phyloP scores from a whole-genome alignment of 2,888 invertebrate species.

The Phasia obesa region DNA sequence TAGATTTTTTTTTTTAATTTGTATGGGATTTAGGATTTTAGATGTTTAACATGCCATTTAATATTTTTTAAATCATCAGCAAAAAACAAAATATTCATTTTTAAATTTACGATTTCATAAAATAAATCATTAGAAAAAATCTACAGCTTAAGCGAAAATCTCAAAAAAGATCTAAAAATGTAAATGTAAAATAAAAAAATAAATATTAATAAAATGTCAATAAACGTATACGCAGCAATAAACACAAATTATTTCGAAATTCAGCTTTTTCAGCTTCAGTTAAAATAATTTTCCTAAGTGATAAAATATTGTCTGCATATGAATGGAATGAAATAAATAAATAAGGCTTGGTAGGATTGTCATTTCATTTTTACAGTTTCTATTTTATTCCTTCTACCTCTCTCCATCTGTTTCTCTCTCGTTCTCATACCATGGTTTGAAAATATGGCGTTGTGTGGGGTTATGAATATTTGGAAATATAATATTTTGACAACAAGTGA shows the following conservation, averaged over 20 bases:
- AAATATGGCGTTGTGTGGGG: neutral
- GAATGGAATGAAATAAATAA: conserved; percentile 17
- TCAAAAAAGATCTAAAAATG: neutral
- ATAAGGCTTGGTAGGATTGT: neutral
- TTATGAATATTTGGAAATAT: neutral
- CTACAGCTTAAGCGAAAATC: neutral
- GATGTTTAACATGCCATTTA: too few relatives aligned
- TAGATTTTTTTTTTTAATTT: too few relatives aligned
- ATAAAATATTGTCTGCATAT: conserved; percentile 9
- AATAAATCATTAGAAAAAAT: conserved; percentile 18
- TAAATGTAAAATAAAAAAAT: conserved; percentile 19
- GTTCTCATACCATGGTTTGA: neutral
- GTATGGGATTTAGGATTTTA: too few relatives aligned
- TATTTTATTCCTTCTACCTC: too few relatives aligned
- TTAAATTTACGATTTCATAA: too few relatives aligned
- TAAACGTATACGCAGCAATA: conserved; percentile 29
- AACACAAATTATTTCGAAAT: conserved; percentile 39
- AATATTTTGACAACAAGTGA: conserved; percentile 52
- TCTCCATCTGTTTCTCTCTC: neutral
- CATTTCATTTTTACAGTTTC: neutral
- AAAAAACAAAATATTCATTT: too few relatives aligned
- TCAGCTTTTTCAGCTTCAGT: conserved; percentile 5
- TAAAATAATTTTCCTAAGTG: conserved; percentile 57
- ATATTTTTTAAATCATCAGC: too few relatives aligned
- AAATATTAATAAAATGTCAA: conserved; percentile 32